Conservation (phyloP, 2,797 vertebrate species). For the Tragopan temminckii region DNA sequence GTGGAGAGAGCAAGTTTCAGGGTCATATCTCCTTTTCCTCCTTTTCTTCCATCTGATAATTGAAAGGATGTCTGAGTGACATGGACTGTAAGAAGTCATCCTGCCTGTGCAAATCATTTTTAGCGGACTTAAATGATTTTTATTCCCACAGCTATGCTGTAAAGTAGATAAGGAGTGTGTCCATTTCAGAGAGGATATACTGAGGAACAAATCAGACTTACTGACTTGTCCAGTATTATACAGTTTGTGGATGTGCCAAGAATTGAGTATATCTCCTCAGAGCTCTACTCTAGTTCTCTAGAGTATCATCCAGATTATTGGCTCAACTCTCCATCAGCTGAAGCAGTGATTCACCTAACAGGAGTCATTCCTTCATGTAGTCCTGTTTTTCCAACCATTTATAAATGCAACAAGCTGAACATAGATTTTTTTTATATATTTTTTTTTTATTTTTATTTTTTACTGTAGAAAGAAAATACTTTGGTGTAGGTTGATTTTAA, state of each 20-base stretch:
- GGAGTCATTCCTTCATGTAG: constrained; percentile 45
- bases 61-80: not conserved
- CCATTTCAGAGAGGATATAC: constrained; percentile 32
- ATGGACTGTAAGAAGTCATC: not conserved
- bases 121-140: constrained; percentile 20
- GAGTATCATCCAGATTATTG: constrained; percentile 30
- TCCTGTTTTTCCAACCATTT: not conserved
- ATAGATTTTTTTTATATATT: not conserved
- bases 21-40: not conserved
- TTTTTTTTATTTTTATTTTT: not conserved
- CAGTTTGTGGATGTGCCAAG: constrained; percentile 19
- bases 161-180: not conserved
- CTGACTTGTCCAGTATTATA: constrained; percentile 14
- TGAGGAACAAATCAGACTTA: constrained; percentile 44
- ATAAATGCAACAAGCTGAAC: constrained; percentile 57
- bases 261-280: constrained; percentile 29
- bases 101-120: not conserved
- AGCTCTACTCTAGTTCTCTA: not conserved
- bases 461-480: constrained; percentile 21
- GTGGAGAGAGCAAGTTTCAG: not conserved
- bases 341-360: constrained; percentile 34
- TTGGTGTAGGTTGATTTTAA: constrained; percentile 49
- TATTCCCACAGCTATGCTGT: not conserved
- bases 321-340: not conserved
- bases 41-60: not conserved